Evolutionary conservation across 1,140 invertebrate species (phyloP).

Genomic region (Brachionus sp.): DNA sequence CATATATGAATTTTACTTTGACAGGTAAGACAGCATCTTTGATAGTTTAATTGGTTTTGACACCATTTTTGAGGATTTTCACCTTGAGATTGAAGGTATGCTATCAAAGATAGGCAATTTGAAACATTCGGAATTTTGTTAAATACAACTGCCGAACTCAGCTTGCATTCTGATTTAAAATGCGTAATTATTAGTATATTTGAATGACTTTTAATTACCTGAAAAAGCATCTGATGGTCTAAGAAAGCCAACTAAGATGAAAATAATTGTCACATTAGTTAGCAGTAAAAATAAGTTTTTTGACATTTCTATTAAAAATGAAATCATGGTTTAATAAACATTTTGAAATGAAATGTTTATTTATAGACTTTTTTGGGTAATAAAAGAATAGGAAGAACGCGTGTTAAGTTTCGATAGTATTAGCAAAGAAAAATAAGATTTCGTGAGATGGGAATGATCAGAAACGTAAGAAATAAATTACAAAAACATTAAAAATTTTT

Average conservation of each 20-base stretch:
- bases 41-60: constrained; percentile 7
- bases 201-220: background rate
- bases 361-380: background rate
- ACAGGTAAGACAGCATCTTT: constrained; percentile 40
- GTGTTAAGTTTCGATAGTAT: background rate
- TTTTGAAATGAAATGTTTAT: background rate
- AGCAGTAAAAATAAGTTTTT: background rate
- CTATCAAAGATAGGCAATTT: constrained; percentile 14
- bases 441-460: constrained; percentile 6
- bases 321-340: background rate
- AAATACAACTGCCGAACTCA: background rate
- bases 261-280: background rate
- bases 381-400: background rate
- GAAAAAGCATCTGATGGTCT: background rate
- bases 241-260: background rate
- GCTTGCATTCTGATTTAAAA: background rate
- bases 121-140: background rate
- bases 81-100: constrained; percentile 13
- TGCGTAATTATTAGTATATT: background rate
- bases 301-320: background rate
- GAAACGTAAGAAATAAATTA: background rate
- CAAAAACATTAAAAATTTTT: background rate
- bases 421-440: background rate
- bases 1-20: background rate
- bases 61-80: constrained; percentile 34